phyloP scores from a whole-genome alignment of 2,888 invertebrate species.

The Opisthograptis luteolata region DNA sequence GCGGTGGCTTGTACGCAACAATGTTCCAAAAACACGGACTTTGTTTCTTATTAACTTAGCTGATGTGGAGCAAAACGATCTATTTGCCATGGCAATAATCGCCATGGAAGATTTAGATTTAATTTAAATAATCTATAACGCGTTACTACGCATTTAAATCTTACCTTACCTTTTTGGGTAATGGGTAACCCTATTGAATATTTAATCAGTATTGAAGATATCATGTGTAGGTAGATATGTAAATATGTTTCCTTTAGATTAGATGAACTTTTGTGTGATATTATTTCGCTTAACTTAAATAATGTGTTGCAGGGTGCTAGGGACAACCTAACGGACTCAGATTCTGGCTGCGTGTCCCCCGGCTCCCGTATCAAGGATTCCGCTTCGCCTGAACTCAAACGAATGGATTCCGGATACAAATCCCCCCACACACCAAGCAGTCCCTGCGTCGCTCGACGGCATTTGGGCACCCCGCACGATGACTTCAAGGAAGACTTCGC shows the following conservation, averaged over 20 bases:
- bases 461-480: conserved; percentile 67
- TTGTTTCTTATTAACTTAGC: conserved; percentile 14
- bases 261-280: not conserved
- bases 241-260: no score
- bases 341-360: conserved; percentile 82
- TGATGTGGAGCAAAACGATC: conserved; percentile 4
- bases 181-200: no score
- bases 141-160: no score
- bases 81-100: conserved; percentile 12
- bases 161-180: no score
- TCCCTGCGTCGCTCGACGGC: conserved; percentile 71
- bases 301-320: conserved; percentile 69
- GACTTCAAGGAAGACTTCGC: conserved; percentile 80
- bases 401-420: conserved; percentile 83
- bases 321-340: conserved; percentile 81
- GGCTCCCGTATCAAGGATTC: conserved; percentile 82
- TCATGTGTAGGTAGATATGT: not conserved
- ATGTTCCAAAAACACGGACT: conserved; percentile 10
- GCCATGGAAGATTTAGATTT: not conserved
- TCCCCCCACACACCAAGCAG: conserved; percentile 77
- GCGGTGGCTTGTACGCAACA: conserved; percentile 11
- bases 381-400: conserved; percentile 80
- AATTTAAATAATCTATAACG: not conserved
- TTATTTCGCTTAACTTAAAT: not conserved
- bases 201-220: no score